Conservation (phyloP, 1,140 invertebrate species). For the Caenorhabditis inopinata region DNA sequence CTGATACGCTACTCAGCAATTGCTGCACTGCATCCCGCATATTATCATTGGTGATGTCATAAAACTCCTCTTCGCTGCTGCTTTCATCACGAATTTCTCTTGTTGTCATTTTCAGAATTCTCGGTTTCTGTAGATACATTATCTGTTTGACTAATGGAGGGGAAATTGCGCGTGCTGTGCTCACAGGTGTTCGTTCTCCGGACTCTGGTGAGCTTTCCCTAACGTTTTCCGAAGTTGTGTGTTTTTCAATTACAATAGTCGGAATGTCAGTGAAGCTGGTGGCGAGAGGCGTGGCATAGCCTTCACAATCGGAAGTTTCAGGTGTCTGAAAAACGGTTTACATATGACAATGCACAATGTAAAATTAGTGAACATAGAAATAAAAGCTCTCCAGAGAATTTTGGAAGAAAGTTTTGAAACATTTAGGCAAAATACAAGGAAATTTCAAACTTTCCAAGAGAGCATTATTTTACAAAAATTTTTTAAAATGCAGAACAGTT, state of each 20-base stretch:
- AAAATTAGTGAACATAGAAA: too few species aligned
- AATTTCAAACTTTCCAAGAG: too few species aligned
- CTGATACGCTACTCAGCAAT: background rate
- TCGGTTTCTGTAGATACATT: constrained; percentile 23
- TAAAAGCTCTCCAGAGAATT: too few species aligned
- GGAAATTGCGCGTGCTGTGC: constrained; percentile 1
- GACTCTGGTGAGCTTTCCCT: background rate
- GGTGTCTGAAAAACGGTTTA: background rate
- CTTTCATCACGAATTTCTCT: background rate
- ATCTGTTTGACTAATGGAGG: constrained; percentile 15
- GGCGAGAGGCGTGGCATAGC: background rate
- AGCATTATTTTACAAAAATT: too few species aligned
- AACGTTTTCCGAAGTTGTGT: background rate
- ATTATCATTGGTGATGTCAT: background rate
- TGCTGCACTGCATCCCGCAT: background rate
- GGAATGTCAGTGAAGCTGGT: background rate
- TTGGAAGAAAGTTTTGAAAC: too few species aligned
- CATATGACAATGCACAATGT: too few species aligned
- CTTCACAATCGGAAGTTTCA: constrained; percentile 8
- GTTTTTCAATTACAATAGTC: background rate
- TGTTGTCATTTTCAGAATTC: background rate
- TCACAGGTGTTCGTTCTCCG: constrained; percentile 11
- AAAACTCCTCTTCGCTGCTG: constrained; percentile 10
- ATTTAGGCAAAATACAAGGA: too few species aligned
- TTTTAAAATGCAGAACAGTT: too few species aligned